Evolutionary conservation across 2,113 vertebrate species (phyloP).

Genomic region (Grammomys surdaster): DNA sequence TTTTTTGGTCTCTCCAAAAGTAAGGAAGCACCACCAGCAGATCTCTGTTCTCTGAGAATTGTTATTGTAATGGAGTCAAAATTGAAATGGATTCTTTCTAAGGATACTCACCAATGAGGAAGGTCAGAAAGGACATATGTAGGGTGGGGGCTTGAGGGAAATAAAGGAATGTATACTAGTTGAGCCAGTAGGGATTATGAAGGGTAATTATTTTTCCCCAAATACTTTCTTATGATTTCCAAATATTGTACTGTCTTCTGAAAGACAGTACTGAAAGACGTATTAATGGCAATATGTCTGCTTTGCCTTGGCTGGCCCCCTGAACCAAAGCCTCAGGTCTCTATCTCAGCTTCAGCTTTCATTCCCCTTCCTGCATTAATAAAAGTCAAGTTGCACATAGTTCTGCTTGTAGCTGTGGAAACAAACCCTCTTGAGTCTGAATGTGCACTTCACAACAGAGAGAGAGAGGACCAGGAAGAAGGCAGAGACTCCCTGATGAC

Average conservation of each 20-base stretch:
- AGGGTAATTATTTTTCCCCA: slow-evolving; percentile 31
- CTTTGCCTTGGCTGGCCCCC: slow-evolving; percentile 1
- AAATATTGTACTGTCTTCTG: slow-evolving; percentile 24
- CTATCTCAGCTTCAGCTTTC: slow-evolving; percentile 25
- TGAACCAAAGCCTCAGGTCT: background rate
- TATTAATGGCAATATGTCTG: background rate
- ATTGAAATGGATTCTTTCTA: background rate
- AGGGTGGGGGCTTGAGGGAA: background rate
- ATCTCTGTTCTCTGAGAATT: slow-evolving; percentile 39
- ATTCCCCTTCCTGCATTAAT: background rate
- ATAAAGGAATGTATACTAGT: background rate
- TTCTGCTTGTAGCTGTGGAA: background rate
- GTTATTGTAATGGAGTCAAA: background rate
- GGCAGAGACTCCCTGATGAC: slow-evolving; percentile 22
- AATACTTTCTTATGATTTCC: slow-evolving; percentile 10
- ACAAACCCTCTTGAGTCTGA: slow-evolving; percentile 60
- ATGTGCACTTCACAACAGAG: background rate
- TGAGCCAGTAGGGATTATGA: background rate
- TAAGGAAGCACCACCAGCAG: background rate
- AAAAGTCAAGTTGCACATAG: slow-evolving; percentile 41
- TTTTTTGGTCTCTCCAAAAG: slow-evolving; percentile 40
- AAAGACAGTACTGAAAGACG: background rate
- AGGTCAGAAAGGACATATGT: background rate
- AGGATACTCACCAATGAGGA: background rate
- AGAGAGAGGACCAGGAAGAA: background rate